Evolutionary conservation across 2,113 vertebrate species (phyloP), one percentile per base, ranked within the genome.

Genomic region (Cavia aperea): DNA sequence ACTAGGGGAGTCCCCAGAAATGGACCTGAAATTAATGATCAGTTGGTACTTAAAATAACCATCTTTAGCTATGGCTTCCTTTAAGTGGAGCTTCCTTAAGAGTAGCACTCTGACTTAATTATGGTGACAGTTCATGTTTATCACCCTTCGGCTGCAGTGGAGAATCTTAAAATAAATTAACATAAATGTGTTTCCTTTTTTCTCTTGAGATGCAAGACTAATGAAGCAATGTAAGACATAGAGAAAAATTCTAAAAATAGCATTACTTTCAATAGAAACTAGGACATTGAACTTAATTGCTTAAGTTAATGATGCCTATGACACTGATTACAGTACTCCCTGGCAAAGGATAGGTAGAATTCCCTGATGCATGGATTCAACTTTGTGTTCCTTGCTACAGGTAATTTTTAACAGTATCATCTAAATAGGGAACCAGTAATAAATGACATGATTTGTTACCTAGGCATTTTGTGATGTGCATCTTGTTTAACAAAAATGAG

Each of bases 231-330:
- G 78, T 16, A 87, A 94, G 86, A 46, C 19, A 49, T 39, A 78
- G 90, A 84, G 66, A 91, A 93, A 86, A 81, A 36, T 63, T 23
- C 95, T 91, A 95, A 95, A 68, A 93, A 51, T 95, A 91, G 56
- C 68, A 85, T 56, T 72, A 36, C 46, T 87, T 46, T 23, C 72
- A 92, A 96, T 81, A n/a, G 36, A 96, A 97, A 90, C 51, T 58
- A 31, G 93, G 94, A 84, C 94, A 58, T 92, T 94, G 79, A 93
- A 92, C 92, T 95, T 95, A 96, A 96, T 91, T 96, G 94, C 93
- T 94, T 93, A 85, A 86, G 93, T 89, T 96, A 96, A 95, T 94
- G 95, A 91, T 92, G 58, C 36, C 79, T 88, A 0, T 88, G 66
- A 85, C 84, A 89, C 77, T 90, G 56, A 91, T 92, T 54, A 85